Evolutionary conservation across 2,888 invertebrate genomes (phyloP).

Genomic region (Pandemis corylana): DNA sequence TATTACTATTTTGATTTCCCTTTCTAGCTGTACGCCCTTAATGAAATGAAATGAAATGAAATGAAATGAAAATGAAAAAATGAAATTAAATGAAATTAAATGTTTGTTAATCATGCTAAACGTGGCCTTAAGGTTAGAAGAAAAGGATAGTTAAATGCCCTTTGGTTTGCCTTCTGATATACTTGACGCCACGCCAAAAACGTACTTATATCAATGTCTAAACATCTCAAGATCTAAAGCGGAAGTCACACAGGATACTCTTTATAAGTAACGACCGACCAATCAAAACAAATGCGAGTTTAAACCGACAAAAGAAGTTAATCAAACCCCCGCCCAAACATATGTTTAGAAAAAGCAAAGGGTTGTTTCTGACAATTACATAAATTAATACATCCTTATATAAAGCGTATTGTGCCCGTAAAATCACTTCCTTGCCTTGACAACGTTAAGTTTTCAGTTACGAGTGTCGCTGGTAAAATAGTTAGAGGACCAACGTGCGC

Average conservation of each 20-base stretch:
- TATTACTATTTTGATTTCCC: too few species aligned
- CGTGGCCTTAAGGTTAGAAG: too few species aligned
- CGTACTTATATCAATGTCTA: background rate
- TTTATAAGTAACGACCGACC: slow-evolving; percentile 61
- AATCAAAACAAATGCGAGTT: slow-evolving; percentile 82
- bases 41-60: too few species aligned
- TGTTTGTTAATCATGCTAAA: too few species aligned
- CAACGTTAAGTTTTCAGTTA: slow-evolving; percentile 6
- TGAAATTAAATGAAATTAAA: too few species aligned
- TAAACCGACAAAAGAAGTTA: slow-evolving; percentile 73
- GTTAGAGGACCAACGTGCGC: background rate
- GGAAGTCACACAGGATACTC: slow-evolving; percentile 66
- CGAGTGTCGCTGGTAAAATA: slow-evolving; percentile 6
- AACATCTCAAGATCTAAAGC: slow-evolving; percentile 10
- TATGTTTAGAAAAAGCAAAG: slow-evolving; percentile 74
- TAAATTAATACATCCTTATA: slow-evolving; percentile 82
- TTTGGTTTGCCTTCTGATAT: too few species aligned
- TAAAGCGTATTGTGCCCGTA: slow-evolving; percentile 74
- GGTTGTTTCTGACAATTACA: slow-evolving; percentile 75
- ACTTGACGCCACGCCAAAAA: too few species aligned
- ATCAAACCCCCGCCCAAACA: slow-evolving; percentile 71
- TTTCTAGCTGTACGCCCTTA: too few species aligned
- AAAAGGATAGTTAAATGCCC: too few species aligned
- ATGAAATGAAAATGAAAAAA: too few species aligned
- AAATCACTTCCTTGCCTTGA: slow-evolving; percentile 81